Evolutionary conservation across 2,888 invertebrate genomes (phyloP), one percentile per base, ranked within the genome.

Genomic region (Eledona agricola): DNA sequence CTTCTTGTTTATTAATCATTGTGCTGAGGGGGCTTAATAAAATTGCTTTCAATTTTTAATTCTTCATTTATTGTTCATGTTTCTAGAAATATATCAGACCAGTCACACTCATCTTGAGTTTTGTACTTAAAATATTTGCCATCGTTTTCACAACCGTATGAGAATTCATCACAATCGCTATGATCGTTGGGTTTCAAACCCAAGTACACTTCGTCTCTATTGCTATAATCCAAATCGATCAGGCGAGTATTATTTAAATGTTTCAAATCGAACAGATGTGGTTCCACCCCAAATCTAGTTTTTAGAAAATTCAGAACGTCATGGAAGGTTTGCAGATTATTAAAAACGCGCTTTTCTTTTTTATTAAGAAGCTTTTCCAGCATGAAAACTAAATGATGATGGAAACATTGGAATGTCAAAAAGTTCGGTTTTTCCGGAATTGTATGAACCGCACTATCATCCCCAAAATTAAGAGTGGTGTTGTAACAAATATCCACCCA

Each of bases 361-460:
- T 87, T 88, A 0, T 85, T 81, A 62, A 96, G 79, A 22, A 89
- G 72, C 74, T 88, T 89, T 67, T 95, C 93, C 67, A 94, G 80
- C 98, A 98, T 98, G 73, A 94, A 96, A 37, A 94, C 92, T 57
- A 98, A 82, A 78, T 98, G 98, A 73, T 97, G 96, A 77, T 98
- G 98, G 69, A 97, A 94, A 70, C 86, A 87, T 61, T 90, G 86
- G 74, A 91, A 96, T 37, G 85, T 83, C 46, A 90, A 60, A 61
- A 74, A 84, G 46, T 75, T 77, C 25, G 89, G 84, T 57, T 79
- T 77, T 12, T 83, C 80, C 26, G 80, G 70, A 51, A 74, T 70
- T 1, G 43, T 58, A 6, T 19, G 12, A 32, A 28, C 38, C 51
- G 37, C 31, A 3, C 4, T 25, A 19, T 5, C 20, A 16, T 26